A percentile compares a stretch with the other conserved stretches of the same genome.
phyloP scores from a whole-genome alignment of 2,797 vertebrate genomes.

The Sebastes alutus region DNA sequence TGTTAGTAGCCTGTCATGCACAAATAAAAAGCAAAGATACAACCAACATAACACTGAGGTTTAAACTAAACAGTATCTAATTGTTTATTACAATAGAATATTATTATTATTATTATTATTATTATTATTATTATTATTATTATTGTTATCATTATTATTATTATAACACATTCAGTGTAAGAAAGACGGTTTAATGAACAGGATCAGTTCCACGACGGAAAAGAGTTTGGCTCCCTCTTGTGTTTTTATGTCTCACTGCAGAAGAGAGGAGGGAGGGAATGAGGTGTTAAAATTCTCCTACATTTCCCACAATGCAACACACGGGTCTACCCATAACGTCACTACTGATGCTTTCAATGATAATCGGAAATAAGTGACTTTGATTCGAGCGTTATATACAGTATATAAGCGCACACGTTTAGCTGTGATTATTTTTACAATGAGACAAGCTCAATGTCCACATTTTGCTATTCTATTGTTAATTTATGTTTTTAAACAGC shows the following conservation, averaged over 20 bases:
- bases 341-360: background rate
- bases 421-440: background rate
- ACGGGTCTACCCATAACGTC: rapidly evolving
- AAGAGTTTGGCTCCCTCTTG: constrained; percentile 64
- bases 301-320: constrained; percentile 27
- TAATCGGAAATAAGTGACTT: background rate
- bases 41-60: background rate
- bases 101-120: background rate
- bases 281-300: background rate
- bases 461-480: background rate
- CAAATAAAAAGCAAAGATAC: background rate
- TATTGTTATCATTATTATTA: background rate
- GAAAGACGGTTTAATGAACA: too few species aligned
- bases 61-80: background rate
- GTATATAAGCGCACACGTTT: background rate
- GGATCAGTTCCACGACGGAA: background rate
- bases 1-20: background rate
- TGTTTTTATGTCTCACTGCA: constrained; percentile 5
- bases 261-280: background rate
- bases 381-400: background rate
- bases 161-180: background rate
- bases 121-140: background rate
- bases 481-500: background rate
- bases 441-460: too few species aligned
- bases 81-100: background rate